Conservation (phyloP, 2,888 invertebrate genomes). For the Oligia latruncula region DNA sequence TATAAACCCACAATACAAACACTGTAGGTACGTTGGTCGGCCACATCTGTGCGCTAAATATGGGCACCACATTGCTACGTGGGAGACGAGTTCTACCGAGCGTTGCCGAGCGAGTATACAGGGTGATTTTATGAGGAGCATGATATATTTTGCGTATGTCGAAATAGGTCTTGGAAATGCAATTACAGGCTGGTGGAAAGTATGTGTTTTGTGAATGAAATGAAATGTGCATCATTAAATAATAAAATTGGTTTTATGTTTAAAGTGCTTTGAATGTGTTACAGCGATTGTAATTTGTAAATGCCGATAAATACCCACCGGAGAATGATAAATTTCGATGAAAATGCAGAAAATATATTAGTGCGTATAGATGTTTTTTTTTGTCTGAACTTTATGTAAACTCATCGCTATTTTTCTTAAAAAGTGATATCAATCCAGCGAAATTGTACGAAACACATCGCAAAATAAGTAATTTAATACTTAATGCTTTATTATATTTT, state of each 20-base stretch:
- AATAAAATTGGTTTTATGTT: neutral
- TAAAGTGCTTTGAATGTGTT: neutral
- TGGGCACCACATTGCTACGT: constrained; percentile 79
- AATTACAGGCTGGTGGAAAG: constrained; percentile 3
- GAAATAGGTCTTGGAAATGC: constrained; percentile 3
- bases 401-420: neutral
- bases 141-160: constrained; percentile 12
- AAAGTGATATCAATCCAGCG: neutral
- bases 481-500: neutral
- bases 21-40: constrained; percentile 46
- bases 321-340: neutral
- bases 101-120: constrained; percentile 57
- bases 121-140: constrained; percentile 46
- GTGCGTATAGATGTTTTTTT: neutral
- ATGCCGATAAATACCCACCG: neutral
- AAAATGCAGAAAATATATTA: neutral
- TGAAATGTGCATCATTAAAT: neutral
- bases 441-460: neutral
- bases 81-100: constrained; percentile 71
- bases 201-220: neutral
- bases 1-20: constrained; percentile 20
- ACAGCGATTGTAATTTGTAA: neutral
- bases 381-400: no score
- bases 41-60: constrained; percentile 77
- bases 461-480: neutral